Conservation (phyloP, 2,888 invertebrate species). For the Apotomis turbidana region DNA sequence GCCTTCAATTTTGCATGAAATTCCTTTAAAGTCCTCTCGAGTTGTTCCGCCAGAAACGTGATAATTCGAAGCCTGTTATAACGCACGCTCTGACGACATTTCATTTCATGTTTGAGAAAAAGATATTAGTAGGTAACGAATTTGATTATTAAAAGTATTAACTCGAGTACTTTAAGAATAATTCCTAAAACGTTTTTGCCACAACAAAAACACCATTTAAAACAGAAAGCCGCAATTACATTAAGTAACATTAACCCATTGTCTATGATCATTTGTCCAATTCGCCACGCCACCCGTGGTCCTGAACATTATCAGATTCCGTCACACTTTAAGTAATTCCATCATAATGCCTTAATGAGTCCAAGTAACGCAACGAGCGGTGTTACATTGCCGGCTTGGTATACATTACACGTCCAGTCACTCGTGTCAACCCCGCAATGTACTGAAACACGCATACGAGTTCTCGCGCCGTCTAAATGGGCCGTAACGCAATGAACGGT, state of each 20-base stretch:
- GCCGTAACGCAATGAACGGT: conserved; percentile 69
- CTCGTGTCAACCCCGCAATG: too few species aligned
- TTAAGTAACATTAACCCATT: conserved; percentile 39
- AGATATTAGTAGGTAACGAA: too few species aligned
- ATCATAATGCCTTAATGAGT: conserved; percentile 72
- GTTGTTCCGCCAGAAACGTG: too few species aligned
- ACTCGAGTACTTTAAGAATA: neutral
- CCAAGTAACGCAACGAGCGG: conserved; percentile 60
- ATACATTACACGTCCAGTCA: too few species aligned
- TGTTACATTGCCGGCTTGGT: too few species aligned
- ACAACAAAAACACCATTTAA: conserved; percentile 22
- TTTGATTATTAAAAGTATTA: too few species aligned
- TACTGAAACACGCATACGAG: too few species aligned
- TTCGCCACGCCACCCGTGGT: conserved; percentile 39
- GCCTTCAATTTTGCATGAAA: too few species aligned
- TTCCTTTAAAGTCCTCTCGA: too few species aligned
- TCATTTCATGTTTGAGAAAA: too few species aligned
- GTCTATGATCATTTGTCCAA: conserved; percentile 41
- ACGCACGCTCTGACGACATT: too few species aligned
- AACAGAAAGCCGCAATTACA: conserved; percentile 32
- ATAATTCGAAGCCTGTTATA: too few species aligned
- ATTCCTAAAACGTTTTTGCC: neutral
- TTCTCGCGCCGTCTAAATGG: conserved; percentile 62
- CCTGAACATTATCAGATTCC: conserved; percentile 75
- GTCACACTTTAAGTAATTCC: conserved; percentile 77